Evolutionary conservation across 1,140 invertebrate genomes (phyloP), one percentile per base, ranked within the genome.

Genomic region (Druon quercuslanigerum): DNA sequence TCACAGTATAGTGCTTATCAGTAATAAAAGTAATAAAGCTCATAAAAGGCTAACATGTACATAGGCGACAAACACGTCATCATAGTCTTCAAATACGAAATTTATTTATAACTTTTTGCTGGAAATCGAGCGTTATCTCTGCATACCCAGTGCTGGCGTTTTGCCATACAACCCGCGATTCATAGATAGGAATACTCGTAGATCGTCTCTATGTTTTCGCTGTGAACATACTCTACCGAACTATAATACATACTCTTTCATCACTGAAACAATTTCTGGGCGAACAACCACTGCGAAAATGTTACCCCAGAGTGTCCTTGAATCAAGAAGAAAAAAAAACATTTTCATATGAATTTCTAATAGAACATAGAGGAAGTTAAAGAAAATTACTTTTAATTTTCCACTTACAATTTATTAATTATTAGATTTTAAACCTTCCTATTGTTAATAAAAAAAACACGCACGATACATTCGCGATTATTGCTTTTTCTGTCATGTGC

Each of bases 91-190:
- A 74, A 83, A 80, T 80, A 80, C 72, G 75, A 77, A 76, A 81
- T 79, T 81, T 84, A 80, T 84, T 83, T 84, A 81, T 82, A 84
- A 79, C 75, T 75, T 83, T 79, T 82, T 76, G 79, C 79, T 78
- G 52, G 52, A 77, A 74, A 79, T 60, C 54, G 57, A 77, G 72
- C 76, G 75, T 83, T 85, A 83, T 85, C 79, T 84, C 66, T 78
- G 73, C 76, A 75, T 77, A 66, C 71, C 13, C 73, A 16, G 20
- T 46, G 40, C 51, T 81, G 81, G 82, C 82, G 74, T 70, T 57
- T 75, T 81, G 78, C 82, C 79, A 82, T 71, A 78, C 72, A 81
- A 76, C 52, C 72, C 75, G 51, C 76, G n/a, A 79, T 52, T 74
- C 75, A 79, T 77, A 79, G 75, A 78, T 14, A 54, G 13, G 11